Evolutionary conservation across 2,113 vertebrate species (phyloP).

Genomic region (Oncorhynchus kisutch): DNA sequence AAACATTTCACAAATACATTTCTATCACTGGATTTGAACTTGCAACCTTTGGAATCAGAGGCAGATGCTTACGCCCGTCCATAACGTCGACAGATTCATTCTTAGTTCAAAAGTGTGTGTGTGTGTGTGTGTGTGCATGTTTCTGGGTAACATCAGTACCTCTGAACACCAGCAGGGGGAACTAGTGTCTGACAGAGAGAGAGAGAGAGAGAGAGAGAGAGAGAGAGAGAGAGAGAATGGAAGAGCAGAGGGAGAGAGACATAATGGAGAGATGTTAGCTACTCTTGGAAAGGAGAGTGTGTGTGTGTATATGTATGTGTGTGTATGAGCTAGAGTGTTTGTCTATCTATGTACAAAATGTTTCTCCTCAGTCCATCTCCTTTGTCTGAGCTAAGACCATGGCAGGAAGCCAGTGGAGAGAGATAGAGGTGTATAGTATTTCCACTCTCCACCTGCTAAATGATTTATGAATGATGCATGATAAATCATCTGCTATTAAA

Average conservation of each 20-base stretch:
- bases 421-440: neutral
- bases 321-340: too few species aligned
- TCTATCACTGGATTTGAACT: too few species aligned
- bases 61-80: too few species aligned
- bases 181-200: slow-evolving; percentile 64
- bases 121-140: slow-evolving; percentile 19
- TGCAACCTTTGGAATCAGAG: too few species aligned
- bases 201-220: slow-evolving; percentile 27
- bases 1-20: too few species aligned
- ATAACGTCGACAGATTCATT: too few species aligned
- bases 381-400: neutral
- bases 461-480: too few species aligned
- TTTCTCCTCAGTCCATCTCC: too few species aligned
- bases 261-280: neutral
- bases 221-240: neutral
- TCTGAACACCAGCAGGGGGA: slow-evolving; percentile 67
- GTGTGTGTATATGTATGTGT: neutral
- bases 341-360: too few species aligned
- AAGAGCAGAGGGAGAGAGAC: neutral
- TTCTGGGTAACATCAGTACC: slow-evolving; percentile 52
- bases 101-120: neutral
- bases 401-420: neutral
- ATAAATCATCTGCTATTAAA: too few species aligned
- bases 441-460: neutral
- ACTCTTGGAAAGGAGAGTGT: slow-evolving; percentile 15